Evolutionary conservation across 2,797 vertebrate genomes (phyloP).

Genomic region (Tamandua tetradactyla): DNA sequence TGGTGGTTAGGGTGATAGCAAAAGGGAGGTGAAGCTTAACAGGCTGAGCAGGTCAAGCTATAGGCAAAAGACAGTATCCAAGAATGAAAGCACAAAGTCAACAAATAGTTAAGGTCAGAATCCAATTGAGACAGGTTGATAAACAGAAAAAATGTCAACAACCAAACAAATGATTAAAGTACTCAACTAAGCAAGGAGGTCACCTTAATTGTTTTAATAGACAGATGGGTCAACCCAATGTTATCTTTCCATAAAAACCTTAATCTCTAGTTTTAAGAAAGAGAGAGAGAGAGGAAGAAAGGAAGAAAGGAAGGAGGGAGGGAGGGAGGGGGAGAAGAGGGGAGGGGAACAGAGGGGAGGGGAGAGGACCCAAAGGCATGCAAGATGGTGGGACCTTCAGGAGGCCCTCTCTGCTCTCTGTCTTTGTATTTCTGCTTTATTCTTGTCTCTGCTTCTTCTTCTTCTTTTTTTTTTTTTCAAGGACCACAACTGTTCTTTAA

Average conservation of each 20-base stretch:
- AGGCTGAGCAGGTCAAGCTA: constrained; percentile 39
- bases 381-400: not conserved
- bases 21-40: constrained; percentile 13
- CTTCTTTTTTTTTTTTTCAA: not conserved
- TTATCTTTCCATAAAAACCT: not conserved
- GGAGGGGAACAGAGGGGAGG: no score
- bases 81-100: not conserved
- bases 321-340: no score
- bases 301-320: no score
- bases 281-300: not conserved
- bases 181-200: not conserved
- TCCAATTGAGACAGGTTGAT: constrained; percentile 37
- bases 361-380: not conserved
- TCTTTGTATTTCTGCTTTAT: not conserved
- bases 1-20: not conserved
- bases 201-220: not conserved
- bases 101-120: constrained; percentile 3
- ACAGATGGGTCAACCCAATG: not conserved
- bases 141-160: constrained; percentile 54
- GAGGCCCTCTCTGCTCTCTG: not conserved
- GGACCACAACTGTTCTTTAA: not conserved
- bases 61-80: constrained; percentile 1
- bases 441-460: not conserved
- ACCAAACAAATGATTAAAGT: not conserved
- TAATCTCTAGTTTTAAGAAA: no score